Base-by-base conservation (phyloP, 1,140 invertebrate genomes). In the Coelopa frigida region DNA sequence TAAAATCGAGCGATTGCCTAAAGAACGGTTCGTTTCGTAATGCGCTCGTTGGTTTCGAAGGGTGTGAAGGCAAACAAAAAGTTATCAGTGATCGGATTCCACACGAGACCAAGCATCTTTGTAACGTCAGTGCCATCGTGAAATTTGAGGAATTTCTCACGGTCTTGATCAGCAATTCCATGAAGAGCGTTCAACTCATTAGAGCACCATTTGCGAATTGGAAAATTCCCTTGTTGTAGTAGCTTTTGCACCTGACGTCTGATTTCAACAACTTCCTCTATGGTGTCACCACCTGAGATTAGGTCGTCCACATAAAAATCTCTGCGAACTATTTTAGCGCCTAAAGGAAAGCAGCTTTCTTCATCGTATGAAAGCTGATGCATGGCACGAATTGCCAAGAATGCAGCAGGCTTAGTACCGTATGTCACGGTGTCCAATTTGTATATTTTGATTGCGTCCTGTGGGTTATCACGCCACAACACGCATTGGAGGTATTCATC, bases 221-320 rank as follows among this genome's bases (percentile, higher is more conserved):
- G 7, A 33, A 74, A 66, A 32, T 61, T 61, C 22, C 57, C 69
- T 15, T 31, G 38, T 23, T 32, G 18, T 8, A 72, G 32, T 12
- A 65, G 11, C 15, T 44, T 11, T 2, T 36, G 44, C n/a, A 57
- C 26, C 26, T 58, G 41, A 12, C 14, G 22, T 27, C 24, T 29
- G 26, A 46, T 26, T 31, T 23, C 23, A 10, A 49, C 12, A n/a
- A 27, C 38, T 39, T 61, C 44, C 31, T 53, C 39, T 29, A 51
- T 42, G 8, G 53, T 52, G 12, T 59, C 45, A 26, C 37, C 46
- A 4, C 64, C 63, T 4, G 57, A 55, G 3, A 67, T 41, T 1
- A 64, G 15, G 48, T 73, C 68, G 49, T 73, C 70, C 6, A 72
- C 51, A 38, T 64, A 73, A 42, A 64, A 63, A 31, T 70, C 59